These are phyloP conservation scores for Hyperoplus lanceolatus DNA, from an alignment of 2,797 vertebrate species.

Conservation along the genomic window DNA sequence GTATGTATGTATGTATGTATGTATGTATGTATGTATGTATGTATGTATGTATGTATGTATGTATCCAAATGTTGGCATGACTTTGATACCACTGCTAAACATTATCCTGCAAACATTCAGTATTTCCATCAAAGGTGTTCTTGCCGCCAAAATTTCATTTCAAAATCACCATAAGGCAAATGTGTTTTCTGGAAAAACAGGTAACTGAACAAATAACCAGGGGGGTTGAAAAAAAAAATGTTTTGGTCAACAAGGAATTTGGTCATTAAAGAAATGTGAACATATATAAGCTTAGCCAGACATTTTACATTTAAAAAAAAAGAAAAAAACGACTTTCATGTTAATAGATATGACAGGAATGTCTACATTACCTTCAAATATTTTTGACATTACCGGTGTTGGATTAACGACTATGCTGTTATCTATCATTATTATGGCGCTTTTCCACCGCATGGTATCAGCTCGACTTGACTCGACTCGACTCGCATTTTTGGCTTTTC, in stretches of 20 bases:
- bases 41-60: no score
- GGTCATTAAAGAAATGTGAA: background rate
- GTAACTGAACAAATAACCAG: background rate
- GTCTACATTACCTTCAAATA: background rate
- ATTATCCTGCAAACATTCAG: background rate
- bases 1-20: conserved; percentile 43
- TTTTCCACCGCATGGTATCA: no score
- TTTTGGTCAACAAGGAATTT: background rate
- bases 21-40: conserved; percentile 32
- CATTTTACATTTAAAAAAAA: background rate
- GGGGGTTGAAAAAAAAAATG: background rate
- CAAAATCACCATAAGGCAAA: background rate
- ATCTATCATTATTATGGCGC: no score
- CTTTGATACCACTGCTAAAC: conserved; percentile 34
- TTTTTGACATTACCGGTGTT: background rate
- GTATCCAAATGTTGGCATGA: background rate
- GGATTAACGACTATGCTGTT: background rate
- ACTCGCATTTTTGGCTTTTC: no score
- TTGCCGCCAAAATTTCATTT: background rate
- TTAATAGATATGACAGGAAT: background rate
- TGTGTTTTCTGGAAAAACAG: background rate
- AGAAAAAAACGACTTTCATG: background rate
- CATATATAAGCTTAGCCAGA: background rate
- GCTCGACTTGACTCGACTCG: no score
- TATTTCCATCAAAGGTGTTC: conserved; percentile 1